Base-by-base conservation (phyloP, 2,888 invertebrate species). In the Rhagophthalmus giganteus region DNA sequence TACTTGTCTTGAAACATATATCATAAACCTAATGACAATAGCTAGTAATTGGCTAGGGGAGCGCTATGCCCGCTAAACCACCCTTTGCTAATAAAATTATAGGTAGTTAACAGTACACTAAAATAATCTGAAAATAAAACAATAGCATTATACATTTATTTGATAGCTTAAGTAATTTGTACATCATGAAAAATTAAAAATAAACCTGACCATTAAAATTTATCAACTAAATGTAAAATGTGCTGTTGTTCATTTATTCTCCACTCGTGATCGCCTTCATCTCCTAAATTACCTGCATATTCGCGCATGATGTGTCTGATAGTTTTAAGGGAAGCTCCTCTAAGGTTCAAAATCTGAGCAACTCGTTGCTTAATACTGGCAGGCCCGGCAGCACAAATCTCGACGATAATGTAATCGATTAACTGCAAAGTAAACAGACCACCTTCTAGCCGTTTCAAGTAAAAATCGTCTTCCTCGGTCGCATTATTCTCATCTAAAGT, bases 381-480 rank as follows among this genome's bases (percentile, higher is more conserved):
- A 0, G 87, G 78, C 2, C 89, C 87, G 6, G 85, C 85, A 47
- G 81, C 84, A 63, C 87, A 87, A 57, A 87, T 85, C 78, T 92
- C 91, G 47, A 92, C 76, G 65, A 91, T 83, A 50, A 90, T 87
- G 70, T 94, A 93, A 73, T 97, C 96, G 14, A 98, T 86, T 38
- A 96, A 81, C 75, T 99, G 98, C 42, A 99, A 79, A 0, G 94
- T 94, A 73, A 97, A 99, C n/a, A 99, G 79, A 0, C 99, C 99
- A 5, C 90, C 90, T 52, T 97, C 94, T 33, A 99, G 76, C 55
- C 95, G 80, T 67, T 88, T 87, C 54, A 97, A 78, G 72, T 97
- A 97, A 65, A 88, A 87, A 49, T 86, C 88, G 59, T 96, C 94
- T 9, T 80, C 78, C 28, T 72, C 70, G 20, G 3, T 37, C 13